phyloP scores from a whole-genome alignment of 37 sponge, comb jelly and placozoan species.

The Ephydatia muelleri region DNA sequence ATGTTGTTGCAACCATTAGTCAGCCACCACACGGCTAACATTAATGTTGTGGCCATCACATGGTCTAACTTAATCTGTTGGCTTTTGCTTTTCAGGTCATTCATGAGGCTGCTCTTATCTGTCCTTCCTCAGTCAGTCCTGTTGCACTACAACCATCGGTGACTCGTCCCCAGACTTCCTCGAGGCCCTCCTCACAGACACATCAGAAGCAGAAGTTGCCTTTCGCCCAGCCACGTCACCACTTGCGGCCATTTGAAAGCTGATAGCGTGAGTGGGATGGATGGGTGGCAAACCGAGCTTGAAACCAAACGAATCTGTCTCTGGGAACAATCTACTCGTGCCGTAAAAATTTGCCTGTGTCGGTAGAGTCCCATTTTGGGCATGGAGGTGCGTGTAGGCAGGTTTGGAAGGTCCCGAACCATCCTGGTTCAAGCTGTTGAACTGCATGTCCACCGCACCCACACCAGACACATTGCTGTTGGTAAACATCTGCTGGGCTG shows the following conservation, averaged over 20 bases:
- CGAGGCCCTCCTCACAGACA: background rate
- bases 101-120: background rate
- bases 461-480: background rate
- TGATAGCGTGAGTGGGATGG: background rate
- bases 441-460: background rate
- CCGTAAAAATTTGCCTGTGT: constrained; percentile 38
- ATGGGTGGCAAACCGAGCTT: constrained; percentile 23
- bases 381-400: background rate
- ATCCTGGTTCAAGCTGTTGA: background rate
- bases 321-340: constrained; percentile 45
- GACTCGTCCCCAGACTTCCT: background rate
- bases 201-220: background rate
- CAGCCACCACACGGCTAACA: background rate
- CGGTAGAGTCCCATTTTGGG: constrained; percentile 36
- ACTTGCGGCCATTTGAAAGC: no score
- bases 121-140: background rate
- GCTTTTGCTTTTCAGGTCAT: background rate
- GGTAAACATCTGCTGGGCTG: background rate
- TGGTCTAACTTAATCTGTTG: constrained; percentile 2
- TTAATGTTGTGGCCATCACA: background rate
- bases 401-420: background rate
- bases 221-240: background rate
- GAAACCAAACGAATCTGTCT: constrained; percentile 44
- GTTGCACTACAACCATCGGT: background rate
- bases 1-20: background rate